Evolutionary conservation across 2,797 vertebrate species (phyloP).

Genomic region (Argentina silus): DNA sequence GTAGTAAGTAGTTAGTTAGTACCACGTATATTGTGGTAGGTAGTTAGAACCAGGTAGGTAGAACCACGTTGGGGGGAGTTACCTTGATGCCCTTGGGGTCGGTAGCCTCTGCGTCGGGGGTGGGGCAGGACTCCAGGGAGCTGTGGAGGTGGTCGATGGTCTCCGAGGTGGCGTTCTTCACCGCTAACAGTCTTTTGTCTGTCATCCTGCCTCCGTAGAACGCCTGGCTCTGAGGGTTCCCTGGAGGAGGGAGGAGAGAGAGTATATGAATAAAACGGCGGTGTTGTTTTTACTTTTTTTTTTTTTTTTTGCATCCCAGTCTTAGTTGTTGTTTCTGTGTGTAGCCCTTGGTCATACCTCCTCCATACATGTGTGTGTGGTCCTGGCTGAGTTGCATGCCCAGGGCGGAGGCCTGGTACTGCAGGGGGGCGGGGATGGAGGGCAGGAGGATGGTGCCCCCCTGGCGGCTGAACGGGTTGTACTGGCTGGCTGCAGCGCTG

Average conservation of each 20-base stretch:
- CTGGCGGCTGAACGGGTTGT: constrained; percentile 58
- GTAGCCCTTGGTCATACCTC: constrained; percentile 61
- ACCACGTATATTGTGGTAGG: no score
- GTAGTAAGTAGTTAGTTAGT: no score
- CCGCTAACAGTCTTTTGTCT: constrained; percentile 69
- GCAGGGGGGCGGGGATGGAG: constrained; percentile 26
- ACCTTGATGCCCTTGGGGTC: constrained; percentile 91
- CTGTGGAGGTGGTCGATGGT: constrained; percentile 88
- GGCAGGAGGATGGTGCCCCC: constrained; percentile 65
- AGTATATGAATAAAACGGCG: no score
- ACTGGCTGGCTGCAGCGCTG: constrained; percentile 20
- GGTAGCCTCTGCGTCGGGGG: constrained; percentile 67
- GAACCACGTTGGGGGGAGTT: neutral
- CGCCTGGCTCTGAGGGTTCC: constrained; percentile 52
- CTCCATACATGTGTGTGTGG: constrained; percentile 64
- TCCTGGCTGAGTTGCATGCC: constrained; percentile 69
- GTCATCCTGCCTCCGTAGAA: constrained; percentile 83
- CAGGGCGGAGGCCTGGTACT: constrained; percentile 53
- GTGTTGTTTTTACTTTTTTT: no score
- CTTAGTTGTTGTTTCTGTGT: neutral
- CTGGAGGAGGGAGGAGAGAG: constrained; percentile 44
- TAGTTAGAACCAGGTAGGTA: neutral
- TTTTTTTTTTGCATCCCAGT: no score
- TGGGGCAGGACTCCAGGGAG: constrained; percentile 87
- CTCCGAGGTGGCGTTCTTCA: constrained; percentile 82